A percentile compares a stretch with the other conserved stretches of the same genome.
Evolutionary conservation across 1,140 invertebrate genomes (phyloP).

Genomic region (Drosophila pseudoananassae): DNA sequence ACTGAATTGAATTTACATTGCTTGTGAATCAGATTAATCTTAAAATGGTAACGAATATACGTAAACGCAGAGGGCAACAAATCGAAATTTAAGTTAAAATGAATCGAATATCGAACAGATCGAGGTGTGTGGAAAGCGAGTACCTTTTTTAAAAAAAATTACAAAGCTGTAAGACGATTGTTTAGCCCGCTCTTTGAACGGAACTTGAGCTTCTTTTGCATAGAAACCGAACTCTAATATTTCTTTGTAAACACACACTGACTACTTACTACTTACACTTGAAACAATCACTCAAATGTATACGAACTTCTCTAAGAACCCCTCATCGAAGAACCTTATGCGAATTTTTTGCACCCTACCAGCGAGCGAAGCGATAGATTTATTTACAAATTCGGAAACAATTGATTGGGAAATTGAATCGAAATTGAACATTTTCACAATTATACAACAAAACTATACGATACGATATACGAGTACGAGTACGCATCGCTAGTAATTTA

Average conservation of each 20-base stretch:
- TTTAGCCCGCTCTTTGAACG: conserved; percentile 48
- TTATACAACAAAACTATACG: conserved; percentile 67
- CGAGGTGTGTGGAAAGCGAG: conserved; percentile 46
- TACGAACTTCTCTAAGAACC: conserved; percentile 82
- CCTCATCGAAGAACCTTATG: conserved; percentile 52
- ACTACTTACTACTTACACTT: conserved; percentile 62
- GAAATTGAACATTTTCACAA: conserved; percentile 64
- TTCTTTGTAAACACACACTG: conserved; percentile 50
- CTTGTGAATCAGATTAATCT: conserved; percentile 44
- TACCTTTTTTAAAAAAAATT: conserved; percentile 53
- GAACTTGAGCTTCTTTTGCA: conserved; percentile 68
- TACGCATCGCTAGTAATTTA: conserved; percentile 77
- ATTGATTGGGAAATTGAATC: conserved; percentile 22
- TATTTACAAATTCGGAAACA: conserved; percentile 70
- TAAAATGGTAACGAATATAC: conserved; percentile 78
- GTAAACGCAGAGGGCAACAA: conserved; percentile 75
- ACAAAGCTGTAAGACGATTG: conserved; percentile 21
- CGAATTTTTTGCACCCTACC: conserved; percentile 68
- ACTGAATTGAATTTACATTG: conserved; percentile 79
- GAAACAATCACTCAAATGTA: conserved; percentile 82
- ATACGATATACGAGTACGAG: conserved; percentile 60
- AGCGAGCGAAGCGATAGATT: conserved; percentile 56
- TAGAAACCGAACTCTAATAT: conserved; percentile 23
- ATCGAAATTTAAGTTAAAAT: conserved; percentile 69
- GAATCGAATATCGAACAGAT: conserved; percentile 23